Base-by-base conservation (phyloP, 2,113 vertebrate species). In the Coreoperca whiteheadi region DNA sequence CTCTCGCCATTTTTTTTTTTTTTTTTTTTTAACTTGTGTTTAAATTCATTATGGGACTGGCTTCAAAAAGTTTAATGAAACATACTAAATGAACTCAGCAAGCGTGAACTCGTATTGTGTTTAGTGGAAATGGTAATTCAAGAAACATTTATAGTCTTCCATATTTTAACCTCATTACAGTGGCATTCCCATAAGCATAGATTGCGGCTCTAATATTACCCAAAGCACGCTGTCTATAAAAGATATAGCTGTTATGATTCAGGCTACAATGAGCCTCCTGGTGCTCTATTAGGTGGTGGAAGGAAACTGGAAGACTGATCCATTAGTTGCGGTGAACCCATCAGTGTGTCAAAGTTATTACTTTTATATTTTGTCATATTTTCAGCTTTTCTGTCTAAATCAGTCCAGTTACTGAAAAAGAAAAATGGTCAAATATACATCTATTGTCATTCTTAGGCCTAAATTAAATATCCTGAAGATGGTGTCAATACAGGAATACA, bases 121-220 rank as follows among this genome's bases (percentile, higher is more conserved):
- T 71, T 63, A 79, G 53, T 69, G 68, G 32, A 68, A 78, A 53
- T 76, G 23, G 71, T 86, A 53, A 84, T 87, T 86, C 79, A 60
- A 68, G 61, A 50, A 50, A 54, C 70, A 37, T 83, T 87, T 87
- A 81, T 85, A 30, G 60, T 46, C 57, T 79, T 41, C 51, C 67
- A 64, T 86, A 84, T 89, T 89, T 87, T 61, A 75, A 73, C 65
- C 53, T 86, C 50, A 28, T 79, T 68, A 51, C 66, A 30, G 25
- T 25, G 59, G 54, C 34, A 43, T 81, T 81, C 39, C 63, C 68
- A 82, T 56, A 68, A 76, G 79, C 68, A 83, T 57, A 30, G 54
- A 77, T 4, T 76, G 54, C 5, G 12, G 28, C 43, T 81, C 6
- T 81, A 71, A 86, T 79, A 74, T 64, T 68, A 74, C 50, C 63